phyloP scores from a whole-genome alignment of 2,113 vertebrate genomes.

The Xerus inauris region DNA sequence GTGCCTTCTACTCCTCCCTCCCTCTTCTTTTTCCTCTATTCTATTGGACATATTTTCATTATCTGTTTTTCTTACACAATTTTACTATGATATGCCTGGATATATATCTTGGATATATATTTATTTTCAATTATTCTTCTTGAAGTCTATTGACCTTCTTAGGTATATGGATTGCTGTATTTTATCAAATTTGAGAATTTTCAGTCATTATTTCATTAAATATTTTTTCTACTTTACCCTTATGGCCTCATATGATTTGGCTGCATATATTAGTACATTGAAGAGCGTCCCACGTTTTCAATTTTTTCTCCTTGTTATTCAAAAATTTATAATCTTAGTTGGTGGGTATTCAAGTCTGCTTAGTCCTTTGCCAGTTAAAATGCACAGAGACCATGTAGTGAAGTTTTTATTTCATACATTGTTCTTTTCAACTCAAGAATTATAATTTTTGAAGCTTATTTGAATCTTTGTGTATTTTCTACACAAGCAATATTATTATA shows the following conservation, averaged over 20 bases:
- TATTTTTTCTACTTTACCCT: background rate
- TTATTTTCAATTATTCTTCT: background rate
- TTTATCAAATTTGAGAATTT: background rate
- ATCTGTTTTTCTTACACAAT: background rate
- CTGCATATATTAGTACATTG: accelerated
- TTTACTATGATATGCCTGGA: background rate
- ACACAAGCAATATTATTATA: background rate
- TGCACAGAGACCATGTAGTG: background rate
- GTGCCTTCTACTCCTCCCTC: no score
- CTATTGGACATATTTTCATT: background rate
- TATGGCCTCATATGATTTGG: background rate
- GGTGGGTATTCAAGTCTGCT: background rate
- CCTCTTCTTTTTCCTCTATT: no score
- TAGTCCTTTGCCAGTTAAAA: background rate
- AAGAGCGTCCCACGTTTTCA: background rate
- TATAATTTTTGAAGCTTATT: background rate
- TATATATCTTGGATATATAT: no score
- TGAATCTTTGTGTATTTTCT: background rate
- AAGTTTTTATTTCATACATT: background rate
- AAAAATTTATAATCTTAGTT: background rate
- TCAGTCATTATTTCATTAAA: background rate
- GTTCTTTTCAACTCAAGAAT: background rate
- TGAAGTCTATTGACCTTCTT: background rate
- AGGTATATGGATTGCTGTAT: background rate
- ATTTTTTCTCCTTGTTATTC: background rate